phyloP scores from a whole-genome alignment of 2,113 vertebrate genomes.

The Megaleporinus macrocephalus region DNA sequence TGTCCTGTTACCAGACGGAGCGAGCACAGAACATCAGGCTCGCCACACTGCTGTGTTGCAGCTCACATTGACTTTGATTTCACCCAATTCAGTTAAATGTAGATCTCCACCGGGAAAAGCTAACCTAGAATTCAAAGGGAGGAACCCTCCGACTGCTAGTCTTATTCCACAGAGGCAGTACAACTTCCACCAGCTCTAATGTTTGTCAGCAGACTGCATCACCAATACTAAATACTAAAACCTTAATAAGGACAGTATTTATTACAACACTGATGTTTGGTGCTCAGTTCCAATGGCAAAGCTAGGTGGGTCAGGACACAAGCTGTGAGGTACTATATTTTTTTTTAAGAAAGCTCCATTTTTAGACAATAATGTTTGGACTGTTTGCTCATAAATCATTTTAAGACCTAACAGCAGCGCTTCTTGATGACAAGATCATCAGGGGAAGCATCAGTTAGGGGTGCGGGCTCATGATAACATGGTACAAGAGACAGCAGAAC shows the following conservation, averaged over 20 bases:
- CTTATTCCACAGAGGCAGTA: conserved; percentile 16
- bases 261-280: not conserved
- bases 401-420: not conserved
- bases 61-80: conserved; percentile 22
- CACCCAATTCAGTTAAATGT: conserved; percentile 46
- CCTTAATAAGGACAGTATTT: not conserved
- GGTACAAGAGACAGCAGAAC: not conserved
- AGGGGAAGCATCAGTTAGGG: not conserved
- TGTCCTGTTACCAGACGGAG: not conserved
- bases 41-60: not conserved
- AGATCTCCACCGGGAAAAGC: conserved; percentile 35
- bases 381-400: not conserved
- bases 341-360: conserved; percentile 21
- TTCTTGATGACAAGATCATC: not conserved
- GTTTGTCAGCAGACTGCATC: conserved; percentile 10
- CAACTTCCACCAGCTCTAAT: not conserved
- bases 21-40: not conserved
- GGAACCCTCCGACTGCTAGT: conserved; percentile 35
- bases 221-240: not conserved
- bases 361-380: not conserved
- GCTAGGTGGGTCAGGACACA: not conserved
- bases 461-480: not conserved
- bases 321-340: conserved; percentile 1
- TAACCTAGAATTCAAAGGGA: conserved; percentile 49
- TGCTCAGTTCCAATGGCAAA: not conserved